Evolutionary conservation across 92 coral and sea anemone species (phyloP).

Genomic region (Parazoanthus atlanticus): DNA sequence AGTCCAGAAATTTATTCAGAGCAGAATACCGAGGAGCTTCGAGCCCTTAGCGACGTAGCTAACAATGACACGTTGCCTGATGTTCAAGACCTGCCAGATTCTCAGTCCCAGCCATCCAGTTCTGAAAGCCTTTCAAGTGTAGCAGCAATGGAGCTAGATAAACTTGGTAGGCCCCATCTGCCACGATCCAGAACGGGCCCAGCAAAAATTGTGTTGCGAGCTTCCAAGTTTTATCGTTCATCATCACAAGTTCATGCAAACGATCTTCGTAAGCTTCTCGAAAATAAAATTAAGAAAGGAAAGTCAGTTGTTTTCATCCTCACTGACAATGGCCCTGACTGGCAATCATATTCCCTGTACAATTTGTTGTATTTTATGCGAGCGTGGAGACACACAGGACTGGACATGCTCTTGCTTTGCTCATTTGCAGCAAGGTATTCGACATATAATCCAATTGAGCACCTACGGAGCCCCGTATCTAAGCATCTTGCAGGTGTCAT

Average conservation of each 20-base stretch:
- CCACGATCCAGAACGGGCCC: conserved; percentile 39
- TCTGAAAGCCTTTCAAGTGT: conserved; percentile 8
- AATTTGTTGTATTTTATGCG: conserved; percentile 47
- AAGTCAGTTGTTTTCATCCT: conserved; percentile 37
- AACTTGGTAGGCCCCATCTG: conserved; percentile 49
- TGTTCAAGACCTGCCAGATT: conserved; percentile 14
- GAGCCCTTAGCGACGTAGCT: conserved; percentile 27
- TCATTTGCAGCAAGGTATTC: conserved; percentile 58
- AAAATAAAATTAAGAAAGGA: conserved; percentile 37
- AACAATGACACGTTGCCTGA: conserved; percentile 29
- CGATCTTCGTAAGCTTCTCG: conserved; percentile 43
- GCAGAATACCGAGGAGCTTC: conserved; percentile 16
- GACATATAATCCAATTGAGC: conserved; percentile 64
- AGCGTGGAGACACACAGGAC: conserved; percentile 42
- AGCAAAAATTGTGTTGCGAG: conserved; percentile 35
- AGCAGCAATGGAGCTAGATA: conserved; percentile 16
- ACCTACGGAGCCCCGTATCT: conserved; percentile 61
- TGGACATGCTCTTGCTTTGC: conserved; percentile 57
- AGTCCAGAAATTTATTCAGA: background rate
- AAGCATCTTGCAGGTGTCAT: conserved; percentile 56
- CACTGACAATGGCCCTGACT: conserved; percentile 48
- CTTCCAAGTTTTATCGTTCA: conserved; percentile 25
- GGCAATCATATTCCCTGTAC: conserved; percentile 34
- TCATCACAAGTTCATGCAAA: conserved; percentile 36
- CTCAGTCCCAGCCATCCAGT: conserved; percentile 27